Base-by-base conservation (phyloP, 2,888 invertebrate species). In the Isotomurus palustris region DNA sequence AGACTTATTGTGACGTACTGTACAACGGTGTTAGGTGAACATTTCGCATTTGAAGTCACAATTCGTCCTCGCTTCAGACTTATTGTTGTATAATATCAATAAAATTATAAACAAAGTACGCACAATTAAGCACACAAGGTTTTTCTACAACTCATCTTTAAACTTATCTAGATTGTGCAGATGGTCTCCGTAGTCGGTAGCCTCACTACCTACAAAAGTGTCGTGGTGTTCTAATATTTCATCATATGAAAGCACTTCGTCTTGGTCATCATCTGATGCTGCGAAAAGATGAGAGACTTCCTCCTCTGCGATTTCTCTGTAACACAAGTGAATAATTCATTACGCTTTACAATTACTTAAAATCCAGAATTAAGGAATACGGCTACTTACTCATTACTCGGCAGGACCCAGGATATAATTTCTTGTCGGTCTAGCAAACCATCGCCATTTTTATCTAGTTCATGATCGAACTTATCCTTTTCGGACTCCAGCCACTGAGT, bases 151-250 rank as follows among this genome's bases (percentile, higher is more conserved):
- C 75, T 92, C 92, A 73, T 92, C 92, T 56, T 82, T 78, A 71
- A 90, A 86, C 62, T 81, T 79, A 72, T 88, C 85, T 52, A 88
- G 85, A 65, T 88, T 87, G 70, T 88, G 83, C 59, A 91, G 78
- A 74, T 91, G 88, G 73, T 88, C 85, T 14, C 90, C 91, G 76
- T 88, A 89, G 77, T 90, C 89, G 0, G 91, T 88, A 5, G 87
- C 91, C 78, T 94, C 92, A 73, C 91, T 91, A 52, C 94, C 93
- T 3, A 94, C 94, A 78, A 95, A 95, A 51, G 84, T 82, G 66
- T 90, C 87, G 75, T 93, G 87, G 74, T 92, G 89, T 1, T 83
- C 81, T 0, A 92, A 76, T 44, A 95, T 82, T 80, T 95, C 95
- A 2, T 83, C 80, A 75, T 85, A 88, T 2, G 86, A 83, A 35